phyloP scores from a whole-genome alignment of 2,113 vertebrate species.

The Herpetotheres cachinnans region DNA sequence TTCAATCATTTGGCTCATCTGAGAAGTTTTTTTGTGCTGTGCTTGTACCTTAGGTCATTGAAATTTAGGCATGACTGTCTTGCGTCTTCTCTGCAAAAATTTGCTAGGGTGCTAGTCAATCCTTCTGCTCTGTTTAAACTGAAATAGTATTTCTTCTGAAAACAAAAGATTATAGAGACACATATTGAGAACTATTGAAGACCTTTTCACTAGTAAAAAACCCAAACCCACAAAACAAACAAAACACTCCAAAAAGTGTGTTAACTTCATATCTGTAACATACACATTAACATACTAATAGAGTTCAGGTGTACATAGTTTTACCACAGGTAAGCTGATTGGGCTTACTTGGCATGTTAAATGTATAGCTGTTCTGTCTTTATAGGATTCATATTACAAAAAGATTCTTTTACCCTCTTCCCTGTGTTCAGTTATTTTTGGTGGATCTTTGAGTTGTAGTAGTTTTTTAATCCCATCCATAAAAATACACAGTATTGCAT shows the following conservation, averaged over 20 bases:
- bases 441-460: background rate
- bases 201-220: background rate
- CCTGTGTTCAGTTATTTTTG: background rate
- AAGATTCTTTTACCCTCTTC: background rate
- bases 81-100: background rate
- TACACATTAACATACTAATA: background rate
- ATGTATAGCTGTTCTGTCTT: background rate
- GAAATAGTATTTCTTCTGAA: background rate
- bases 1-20: background rate
- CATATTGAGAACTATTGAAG: background rate
- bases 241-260: background rate
- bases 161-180: background rate
- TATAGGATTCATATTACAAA: background rate
- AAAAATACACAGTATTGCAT: background rate
- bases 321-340: background rate
- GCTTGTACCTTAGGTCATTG: background rate
- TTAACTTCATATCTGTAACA: background rate
- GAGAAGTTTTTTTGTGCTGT: background rate
- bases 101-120: background rate
- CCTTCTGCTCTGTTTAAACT: background rate
- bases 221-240: accelerated
- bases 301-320: background rate
- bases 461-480: background rate
- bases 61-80: background rate
- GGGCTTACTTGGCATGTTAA: background rate